Evolutionary conservation across 2,888 invertebrate species (phyloP), one percentile per base, ranked within the genome.

Genomic region (Beris chalybata): DNA sequence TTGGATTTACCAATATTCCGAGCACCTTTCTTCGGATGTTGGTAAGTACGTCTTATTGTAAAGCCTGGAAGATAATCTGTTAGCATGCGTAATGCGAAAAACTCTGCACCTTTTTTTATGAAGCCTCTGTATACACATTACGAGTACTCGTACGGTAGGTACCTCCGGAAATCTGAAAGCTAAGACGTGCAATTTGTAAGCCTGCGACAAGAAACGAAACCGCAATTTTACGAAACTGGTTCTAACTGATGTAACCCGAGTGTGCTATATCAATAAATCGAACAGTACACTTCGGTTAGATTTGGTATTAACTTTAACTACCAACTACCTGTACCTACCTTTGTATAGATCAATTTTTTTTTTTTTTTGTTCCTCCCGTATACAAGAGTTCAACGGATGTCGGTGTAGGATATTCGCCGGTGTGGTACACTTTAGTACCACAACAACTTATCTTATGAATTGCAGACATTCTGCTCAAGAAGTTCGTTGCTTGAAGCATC

Each of bases 141-240:
- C 5, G n/a, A 48, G 13, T 11, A 15, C 48, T 13, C 15, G 48
- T 11, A 48, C n/a, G 5, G 15, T 15, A 48, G 5, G 15, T 15
- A 48, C 48, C 48, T 5, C 48, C 5, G 15, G 12, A 48, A 48
- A 12, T 48, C 15, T n/a, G 5, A 48, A 48, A 48, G 12, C 48
- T 48, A 48, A 5, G n/a, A 9, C 48, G 5, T 12, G 12, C 15
- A 48, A 48, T 48, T 48, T 48, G 38, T 38, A 38, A 38, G 38
- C 1, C 15, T 4, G 64, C 55, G 64, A 64, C 64, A 64, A 64
- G 64, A 64, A 55, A 54, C 64, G 52, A 67, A 57, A 64, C 47
- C 58, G 59, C 67, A 67, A 64, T 67, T 67, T 67, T 29, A 61
- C 52, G 45, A 64, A 67, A 67, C 67, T 67, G 67, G 67, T 67